Evolutionary conservation across 2,113 vertebrate species (phyloP), one percentile per base, ranked within the genome.

Genomic region (Microtus montanus): DNA sequence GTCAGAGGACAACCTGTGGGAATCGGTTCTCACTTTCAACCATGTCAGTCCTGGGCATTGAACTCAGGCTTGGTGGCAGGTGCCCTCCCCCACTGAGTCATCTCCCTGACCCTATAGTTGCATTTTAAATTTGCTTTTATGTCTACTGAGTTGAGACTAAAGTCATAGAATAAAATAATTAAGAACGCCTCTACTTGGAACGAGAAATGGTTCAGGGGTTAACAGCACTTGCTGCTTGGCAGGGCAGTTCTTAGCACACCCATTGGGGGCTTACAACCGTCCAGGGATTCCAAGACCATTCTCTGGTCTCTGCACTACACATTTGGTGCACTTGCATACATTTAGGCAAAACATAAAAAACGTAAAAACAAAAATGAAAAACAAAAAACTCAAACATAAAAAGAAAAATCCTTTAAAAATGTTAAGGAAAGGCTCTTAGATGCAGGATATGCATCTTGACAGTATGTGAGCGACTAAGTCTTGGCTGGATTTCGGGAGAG

Each of bases 91-190:
- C 58, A 64, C 38, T 64, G n/a, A 64, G 38, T 28, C 15, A 24
- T 70, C 64, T 86, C 64, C 49, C 30, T 52, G 7, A 44, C 44
- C 66, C 82, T 88, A 49, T 84, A 41, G 5, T 70, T 84, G 17
- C 33, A 41, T 95, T 90, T 95, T 85, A 26, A 70, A 90, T 41
- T 80, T 88, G 70, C 35, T 47, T 92, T 86, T 86, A 63, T 3
- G 12, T 58, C 87, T 74, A 63, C 73, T 78, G 64, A 68, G 20
- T 63, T 87, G 71, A 84, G 73, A 74, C 24, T 85, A 33, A 90
- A 41, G 15, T 89, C 28, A 64, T 11, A 74, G 49, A 93, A 83
- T 66, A 86, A 91, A 89, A 84, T 70, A 58, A 74, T n/a, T 28
- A 89, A 87, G 71, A 88, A 64, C 19, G n/a, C 58, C 41, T 26